Evolutionary conservation across 1,140 invertebrate genomes (phyloP), one percentile per base, ranked within the genome.

Genomic region (Pararge aegeria): DNA sequence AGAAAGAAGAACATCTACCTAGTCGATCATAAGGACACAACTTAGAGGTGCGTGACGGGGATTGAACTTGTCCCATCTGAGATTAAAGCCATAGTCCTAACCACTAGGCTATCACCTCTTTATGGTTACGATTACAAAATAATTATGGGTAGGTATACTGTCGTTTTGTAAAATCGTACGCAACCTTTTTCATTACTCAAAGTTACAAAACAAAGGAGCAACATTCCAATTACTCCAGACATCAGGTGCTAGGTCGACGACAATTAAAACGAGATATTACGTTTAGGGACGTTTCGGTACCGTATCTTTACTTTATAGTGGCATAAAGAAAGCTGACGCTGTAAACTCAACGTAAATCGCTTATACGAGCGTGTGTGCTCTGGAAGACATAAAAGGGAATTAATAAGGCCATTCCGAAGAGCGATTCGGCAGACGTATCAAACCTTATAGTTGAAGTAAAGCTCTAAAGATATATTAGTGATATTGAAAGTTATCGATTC

Each of bases 401-500:
- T 90, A 91, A 90, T 88, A 90, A 86, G 85, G 71, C 81, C 57
- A 84, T 90, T 89, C 70, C 77, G 72, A 56, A 72, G 61, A 79
- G 66, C 78, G 79, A 80, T 87, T 78, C 70, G 60, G 72, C 58
- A 83, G 75, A 84, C 73, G 70, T 72, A 80, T 78, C 78, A 61
- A 75, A 52, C 50, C 56, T 48, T 69, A 63, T 67, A 65, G 54
- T 61, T 55, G 10, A 53, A 72, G 65, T 66, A 76, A 81, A 80
- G 68, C 75, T 72, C 52, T 53, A n/a, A 62, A 79, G 68, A 75
- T 75, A 70, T 61, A 78, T 34, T 66, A 65, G 37, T 63, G 68
- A 82, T 84, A 85, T 86, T 84, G 82, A 85, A 85, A 80, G 70
- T 76, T 83, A 85, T 81, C 75, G 80, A 80, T 81, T 78, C 56